Percentiles rank a stretch among this genome's conserved stretches.
These are phyloP conservation scores for Addax nasomaculatus DNA, from an alignment of 2,113 vertebrate species.

Conservation along the genomic window DNA sequence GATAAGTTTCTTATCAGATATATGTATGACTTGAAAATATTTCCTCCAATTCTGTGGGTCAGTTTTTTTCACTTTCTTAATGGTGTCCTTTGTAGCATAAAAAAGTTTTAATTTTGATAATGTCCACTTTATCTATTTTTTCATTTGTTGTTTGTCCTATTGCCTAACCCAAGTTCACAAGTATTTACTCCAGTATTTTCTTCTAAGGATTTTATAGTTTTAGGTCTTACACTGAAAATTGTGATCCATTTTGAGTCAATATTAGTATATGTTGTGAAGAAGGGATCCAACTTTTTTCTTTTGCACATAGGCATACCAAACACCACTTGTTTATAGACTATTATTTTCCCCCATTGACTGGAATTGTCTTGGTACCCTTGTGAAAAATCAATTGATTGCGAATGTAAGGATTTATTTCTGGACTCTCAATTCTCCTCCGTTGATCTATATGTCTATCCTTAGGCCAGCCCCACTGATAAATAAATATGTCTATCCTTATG, in stretches of 20 bases:
- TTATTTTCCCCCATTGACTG: neutral
- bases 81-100: neutral
- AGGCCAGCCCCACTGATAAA: neutral
- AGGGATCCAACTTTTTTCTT: neutral
- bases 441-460: neutral
- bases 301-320: neutral
- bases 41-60: neutral
- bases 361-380: neutral
- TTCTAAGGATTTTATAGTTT: neutral
- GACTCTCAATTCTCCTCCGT: neutral
- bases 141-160: neutral
- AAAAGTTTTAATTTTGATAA: neutral
- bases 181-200: neutral
- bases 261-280: neutral
- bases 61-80: neutral
- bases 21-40: neutral
- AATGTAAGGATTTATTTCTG: conserved; percentile 3
- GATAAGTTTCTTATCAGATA: neutral
- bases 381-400: conserved; percentile 13
- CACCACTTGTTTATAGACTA: neutral
- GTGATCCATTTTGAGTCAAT: neutral
- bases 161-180: neutral
- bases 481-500: neutral
- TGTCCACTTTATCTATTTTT: neutral
- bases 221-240: neutral